These are phyloP conservation scores for Acrobasis consociella DNA, from an alignment of 2,888 invertebrate species.

Conservation along the genomic window DNA sequence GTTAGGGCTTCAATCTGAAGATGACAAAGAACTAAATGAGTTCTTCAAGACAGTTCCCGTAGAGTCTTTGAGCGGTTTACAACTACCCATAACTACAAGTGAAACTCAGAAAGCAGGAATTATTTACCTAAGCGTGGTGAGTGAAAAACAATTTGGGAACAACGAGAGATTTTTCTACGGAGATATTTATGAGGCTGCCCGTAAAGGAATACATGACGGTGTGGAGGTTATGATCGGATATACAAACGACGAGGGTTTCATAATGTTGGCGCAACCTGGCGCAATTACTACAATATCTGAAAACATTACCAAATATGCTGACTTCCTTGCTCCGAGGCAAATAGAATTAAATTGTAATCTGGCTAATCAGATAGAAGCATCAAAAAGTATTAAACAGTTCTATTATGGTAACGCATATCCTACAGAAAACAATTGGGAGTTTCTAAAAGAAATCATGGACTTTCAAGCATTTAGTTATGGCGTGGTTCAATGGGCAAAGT, in stretches of 20 bases:
- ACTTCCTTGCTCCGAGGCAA: slow-evolving; percentile 34
- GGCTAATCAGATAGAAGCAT: slow-evolving; percentile 37
- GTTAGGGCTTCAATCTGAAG: slow-evolving; percentile 44
- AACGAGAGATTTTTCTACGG: slow-evolving; percentile 51
- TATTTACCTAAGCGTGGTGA: slow-evolving; percentile 38
- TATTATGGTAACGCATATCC: slow-evolving; percentile 38
- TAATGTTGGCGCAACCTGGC: slow-evolving; percentile 26
- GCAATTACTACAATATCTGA: slow-evolving; percentile 20
- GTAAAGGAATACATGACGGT: slow-evolving; percentile 71
- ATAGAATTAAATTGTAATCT: slow-evolving; percentile 33
- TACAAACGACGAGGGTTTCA: slow-evolving; percentile 85
- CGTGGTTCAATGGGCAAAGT: slow-evolving; percentile 40
- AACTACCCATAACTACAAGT: slow-evolving; percentile 35
- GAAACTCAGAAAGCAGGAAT: slow-evolving; percentile 28
- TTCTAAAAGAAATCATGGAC: slow-evolving; percentile 34
- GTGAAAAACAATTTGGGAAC: slow-evolving; percentile 46
- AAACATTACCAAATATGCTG: slow-evolving; percentile 29
- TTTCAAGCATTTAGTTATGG: slow-evolving; percentile 37
- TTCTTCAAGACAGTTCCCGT: slow-evolving; percentile 43
- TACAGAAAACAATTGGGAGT: slow-evolving; percentile 36
- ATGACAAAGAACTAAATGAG: slow-evolving; percentile 41
- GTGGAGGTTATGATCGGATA: slow-evolving; percentile 87
- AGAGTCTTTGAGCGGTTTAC: slow-evolving; percentile 32
- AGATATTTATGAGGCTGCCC: slow-evolving; percentile 52
- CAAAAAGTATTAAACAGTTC: slow-evolving; percentile 37